These are phyloP conservation scores for Syngnathus scovelli DNA, from an alignment of 2,113 vertebrate species.

Conservation along the genomic window DNA sequence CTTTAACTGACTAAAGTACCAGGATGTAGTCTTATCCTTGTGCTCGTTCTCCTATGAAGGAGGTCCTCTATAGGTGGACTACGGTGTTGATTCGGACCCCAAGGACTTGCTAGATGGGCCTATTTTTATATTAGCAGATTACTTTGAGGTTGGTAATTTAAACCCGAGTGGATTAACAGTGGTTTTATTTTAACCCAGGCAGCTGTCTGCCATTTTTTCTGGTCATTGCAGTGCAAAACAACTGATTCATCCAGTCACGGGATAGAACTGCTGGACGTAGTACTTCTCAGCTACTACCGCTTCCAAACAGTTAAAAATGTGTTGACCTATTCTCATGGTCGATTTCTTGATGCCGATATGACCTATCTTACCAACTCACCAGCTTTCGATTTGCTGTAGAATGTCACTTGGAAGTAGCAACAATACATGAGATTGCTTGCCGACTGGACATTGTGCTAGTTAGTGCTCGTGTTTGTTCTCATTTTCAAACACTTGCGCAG, in stretches of 20 bases:
- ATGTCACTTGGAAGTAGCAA: neutral
- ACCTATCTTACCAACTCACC: neutral
- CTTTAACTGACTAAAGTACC: constrained; percentile 26
- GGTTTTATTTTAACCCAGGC: neutral
- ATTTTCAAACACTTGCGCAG: neutral
- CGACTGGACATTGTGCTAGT: neutral
- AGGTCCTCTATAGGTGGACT: neutral
- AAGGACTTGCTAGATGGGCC: neutral
- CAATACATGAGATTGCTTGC: neutral
- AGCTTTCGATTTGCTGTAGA: neutral
- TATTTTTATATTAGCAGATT: neutral
- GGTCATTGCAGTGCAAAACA: neutral
- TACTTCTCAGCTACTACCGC: too few relatives aligned
- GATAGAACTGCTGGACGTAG: too few relatives aligned
- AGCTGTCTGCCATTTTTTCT: neutral
- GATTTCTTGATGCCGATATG: too few relatives aligned
- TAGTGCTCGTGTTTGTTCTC: neutral
- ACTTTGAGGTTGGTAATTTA: neutral
- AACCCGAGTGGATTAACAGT: neutral
- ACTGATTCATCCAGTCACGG: too few relatives aligned
- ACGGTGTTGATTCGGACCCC: neutral
- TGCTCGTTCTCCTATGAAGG: neutral
- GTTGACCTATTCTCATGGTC: too few relatives aligned
- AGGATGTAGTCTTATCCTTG: neutral
- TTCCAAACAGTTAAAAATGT: too few relatives aligned